A percentile compares a stretch with the other conserved stretches of the same genome.
Evolutionary conservation across 2,113 vertebrate genomes (phyloP).

Genomic region (Tetrao urogallus): DNA sequence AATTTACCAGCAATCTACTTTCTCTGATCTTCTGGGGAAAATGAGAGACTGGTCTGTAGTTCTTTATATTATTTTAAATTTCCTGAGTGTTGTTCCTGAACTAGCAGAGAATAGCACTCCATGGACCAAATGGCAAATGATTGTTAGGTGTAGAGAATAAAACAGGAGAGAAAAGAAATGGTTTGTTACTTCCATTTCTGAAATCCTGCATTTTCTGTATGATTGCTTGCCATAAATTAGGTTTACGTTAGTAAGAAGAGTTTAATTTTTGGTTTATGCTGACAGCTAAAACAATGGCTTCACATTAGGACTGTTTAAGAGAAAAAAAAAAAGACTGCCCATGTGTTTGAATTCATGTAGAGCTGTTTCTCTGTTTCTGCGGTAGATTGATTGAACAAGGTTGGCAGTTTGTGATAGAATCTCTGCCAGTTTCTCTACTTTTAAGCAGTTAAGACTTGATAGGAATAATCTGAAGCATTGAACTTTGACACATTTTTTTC

Average conservation of each 20-base stretch:
- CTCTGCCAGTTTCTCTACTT: neutral
- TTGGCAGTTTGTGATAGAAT: neutral
- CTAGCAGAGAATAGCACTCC: neutral
- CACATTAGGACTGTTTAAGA: neutral
- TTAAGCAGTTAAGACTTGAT: neutral
- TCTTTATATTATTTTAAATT: neutral
- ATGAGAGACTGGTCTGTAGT: neutral
- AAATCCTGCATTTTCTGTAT: neutral
- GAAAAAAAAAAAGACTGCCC: neutral
- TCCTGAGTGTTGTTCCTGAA: neutral
- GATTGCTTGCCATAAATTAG: neutral
- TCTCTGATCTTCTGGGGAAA: neutral
- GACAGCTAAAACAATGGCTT: neutral
- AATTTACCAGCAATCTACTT: neutral
- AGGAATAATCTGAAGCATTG: neutral
- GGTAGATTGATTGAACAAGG: neutral
- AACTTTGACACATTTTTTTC: neutral
- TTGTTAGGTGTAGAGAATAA: neutral
- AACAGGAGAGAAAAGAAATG: neutral
- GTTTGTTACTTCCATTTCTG: neutral
- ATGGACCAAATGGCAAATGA: neutral
- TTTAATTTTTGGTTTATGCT: neutral
- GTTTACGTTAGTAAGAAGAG: neutral
- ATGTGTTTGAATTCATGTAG: neutral
- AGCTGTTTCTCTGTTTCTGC: neutral